Percentiles rank a stretch among this genome's conserved stretches.
These are phyloP conservation scores for Karalla daura DNA, from an alignment of 2,797 vertebrate species.

Conservation along the genomic window DNA sequence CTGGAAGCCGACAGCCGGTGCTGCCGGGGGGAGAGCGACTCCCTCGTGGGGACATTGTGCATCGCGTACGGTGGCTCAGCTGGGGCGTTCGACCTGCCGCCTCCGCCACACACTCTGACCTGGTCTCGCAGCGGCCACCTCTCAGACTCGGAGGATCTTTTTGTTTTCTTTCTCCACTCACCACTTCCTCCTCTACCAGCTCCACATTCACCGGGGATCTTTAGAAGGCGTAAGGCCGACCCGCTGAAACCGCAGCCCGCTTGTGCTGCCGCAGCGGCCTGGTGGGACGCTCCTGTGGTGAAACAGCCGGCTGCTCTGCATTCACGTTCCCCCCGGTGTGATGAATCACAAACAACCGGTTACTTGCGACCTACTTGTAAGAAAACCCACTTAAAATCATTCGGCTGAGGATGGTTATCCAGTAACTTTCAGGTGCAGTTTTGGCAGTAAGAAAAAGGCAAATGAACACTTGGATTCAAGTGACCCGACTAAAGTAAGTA, in stretches of 20 bases:
- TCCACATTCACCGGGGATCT: slow-evolving; percentile 49
- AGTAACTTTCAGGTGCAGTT: slow-evolving; percentile 33
- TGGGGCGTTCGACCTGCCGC: too few species aligned
- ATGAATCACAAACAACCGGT: slow-evolving; percentile 21
- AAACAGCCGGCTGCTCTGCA: too few species aligned
- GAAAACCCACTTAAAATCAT: slow-evolving; percentile 1
- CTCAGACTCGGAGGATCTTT: slow-evolving; percentile 10
- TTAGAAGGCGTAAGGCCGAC: slow-evolving; percentile 50
- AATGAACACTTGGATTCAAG: slow-evolving; percentile 39
- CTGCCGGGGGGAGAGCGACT: slow-evolving; percentile 17
- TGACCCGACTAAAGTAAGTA: slow-evolving; percentile 31
- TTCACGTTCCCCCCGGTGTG: too few species aligned
- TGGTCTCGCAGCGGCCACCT: slow-evolving; percentile 18
- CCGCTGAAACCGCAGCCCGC: slow-evolving; percentile 19
- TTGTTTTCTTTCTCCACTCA: too few species aligned
- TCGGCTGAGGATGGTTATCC: slow-evolving; percentile 17
- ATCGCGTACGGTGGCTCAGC: slow-evolving; percentile 43
- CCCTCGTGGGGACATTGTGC: slow-evolving; percentile 60
- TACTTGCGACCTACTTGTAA: neutral
- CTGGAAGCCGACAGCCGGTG: slow-evolving; percentile 26
- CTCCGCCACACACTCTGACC: too few species aligned
- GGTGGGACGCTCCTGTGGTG: slow-evolving; percentile 34
- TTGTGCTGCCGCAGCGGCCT: slow-evolving; percentile 25
- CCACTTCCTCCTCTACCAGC: too few species aligned
- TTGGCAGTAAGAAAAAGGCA: slow-evolving; percentile 59